Conservation (phyloP, 2,797 vertebrate species). For the Psittacula echo region DNA sequence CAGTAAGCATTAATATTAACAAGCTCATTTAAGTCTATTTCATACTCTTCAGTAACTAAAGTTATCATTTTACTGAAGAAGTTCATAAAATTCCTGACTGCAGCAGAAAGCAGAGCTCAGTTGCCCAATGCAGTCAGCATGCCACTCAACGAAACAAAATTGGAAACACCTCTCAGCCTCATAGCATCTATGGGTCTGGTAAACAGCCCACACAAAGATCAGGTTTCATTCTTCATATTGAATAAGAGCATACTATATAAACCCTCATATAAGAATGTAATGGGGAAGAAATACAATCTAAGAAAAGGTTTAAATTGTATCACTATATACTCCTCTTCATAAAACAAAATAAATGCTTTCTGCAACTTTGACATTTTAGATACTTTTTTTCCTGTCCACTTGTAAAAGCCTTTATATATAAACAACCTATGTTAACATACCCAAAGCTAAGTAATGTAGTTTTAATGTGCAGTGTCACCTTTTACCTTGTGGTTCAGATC, state of each 20-base stretch:
- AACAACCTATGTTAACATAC: neutral
- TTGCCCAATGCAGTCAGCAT: neutral
- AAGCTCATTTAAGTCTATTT: conserved; percentile 4
- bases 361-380: neutral
- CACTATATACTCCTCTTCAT: neutral
- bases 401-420: neutral
- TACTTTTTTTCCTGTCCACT: neutral
- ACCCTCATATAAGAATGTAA: neutral
- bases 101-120: neutral
- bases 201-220: neutral
- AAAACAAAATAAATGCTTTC: neutral
- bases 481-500: neutral
- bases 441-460: neutral
- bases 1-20: conserved; percentile 9
- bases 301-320: neutral
- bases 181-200: neutral
- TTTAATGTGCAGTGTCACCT: neutral
- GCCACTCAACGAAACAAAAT: neutral
- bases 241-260: neutral
- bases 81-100: neutral
- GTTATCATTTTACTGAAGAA: neutral
- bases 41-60: neutral
- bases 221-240: neutral
- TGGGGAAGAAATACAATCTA: neutral
- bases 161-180: conserved; percentile 18